Percentiles rank a stretch among this genome's conserved stretches.
Conservation (phyloP, 2,888 invertebrate species). For the Electrophaes corylata region DNA sequence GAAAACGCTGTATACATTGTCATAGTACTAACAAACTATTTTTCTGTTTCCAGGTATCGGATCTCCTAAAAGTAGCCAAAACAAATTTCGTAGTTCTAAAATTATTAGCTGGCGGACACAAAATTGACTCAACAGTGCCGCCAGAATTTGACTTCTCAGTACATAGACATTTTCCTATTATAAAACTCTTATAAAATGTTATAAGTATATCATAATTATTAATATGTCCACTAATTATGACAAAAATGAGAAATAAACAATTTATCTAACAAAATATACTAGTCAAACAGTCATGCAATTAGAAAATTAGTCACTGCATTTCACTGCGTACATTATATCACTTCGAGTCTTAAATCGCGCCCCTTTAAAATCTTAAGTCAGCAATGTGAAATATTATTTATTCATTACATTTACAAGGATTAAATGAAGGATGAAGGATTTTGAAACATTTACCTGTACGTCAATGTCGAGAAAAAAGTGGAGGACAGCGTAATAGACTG, state of each 20-base stretch:
- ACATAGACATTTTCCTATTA: conserved; percentile 95
- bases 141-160: conserved; percentile 96
- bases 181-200: conserved; percentile 86
- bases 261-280: conserved; percentile 12
- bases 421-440: no score
- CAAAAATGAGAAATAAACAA: conserved; percentile 22
- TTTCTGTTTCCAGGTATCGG: conserved; percentile 85
- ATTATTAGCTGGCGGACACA: conserved; percentile 95
- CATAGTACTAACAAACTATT: background rate
- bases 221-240: conserved; percentile 42
- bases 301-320: background rate
- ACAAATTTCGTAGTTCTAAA: conserved; percentile 98
- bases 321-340: background rate
- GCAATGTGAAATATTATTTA: no score
- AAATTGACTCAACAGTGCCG: conserved; percentile 91
- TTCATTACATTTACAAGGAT: no score
- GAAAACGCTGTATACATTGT: no score
- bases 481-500: background rate
- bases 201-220: background rate
- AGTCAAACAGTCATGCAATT: conserved; percentile 12
- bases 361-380: no score
- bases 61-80: conserved; percentile 95
- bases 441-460: no score
- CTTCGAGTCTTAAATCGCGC: no score
- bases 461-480: no score